A percentile compares a stretch with the other conserved stretches of the same genome.
These are phyloP conservation scores for Aurelia sp. DNA, from an alignment of 30 jellyfish, hydroid and myxozoan species.

Conservation along the genomic window DNA sequence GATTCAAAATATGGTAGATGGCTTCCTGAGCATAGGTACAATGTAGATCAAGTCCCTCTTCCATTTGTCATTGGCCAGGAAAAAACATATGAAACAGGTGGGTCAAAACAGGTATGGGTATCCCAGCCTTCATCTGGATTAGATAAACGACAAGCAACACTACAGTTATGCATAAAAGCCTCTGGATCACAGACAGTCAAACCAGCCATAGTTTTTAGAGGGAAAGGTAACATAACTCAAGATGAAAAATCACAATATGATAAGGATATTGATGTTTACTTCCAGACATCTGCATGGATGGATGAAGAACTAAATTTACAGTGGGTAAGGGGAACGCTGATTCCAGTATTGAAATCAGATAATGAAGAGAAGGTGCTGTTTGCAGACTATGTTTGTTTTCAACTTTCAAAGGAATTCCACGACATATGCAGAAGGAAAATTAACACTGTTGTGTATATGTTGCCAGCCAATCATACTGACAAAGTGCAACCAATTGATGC, in stretches of 20 bases:
- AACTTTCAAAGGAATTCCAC: constrained; percentile 31
- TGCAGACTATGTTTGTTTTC: constrained; percentile 37
- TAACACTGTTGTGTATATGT: constrained; percentile 26
- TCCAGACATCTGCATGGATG: constrained; percentile 54
- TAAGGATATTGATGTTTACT: constrained; percentile 54
- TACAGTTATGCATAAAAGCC: constrained; percentile 39
- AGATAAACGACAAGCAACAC: constrained; percentile 53
- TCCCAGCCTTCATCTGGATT: constrained; percentile 53
- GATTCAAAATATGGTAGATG: constrained; percentile 41
- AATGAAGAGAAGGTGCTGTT: constrained; percentile 23
- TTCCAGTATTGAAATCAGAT: constrained; percentile 36
- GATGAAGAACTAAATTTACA: constrained; percentile 29
- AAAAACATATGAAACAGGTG: constrained; percentile 24
- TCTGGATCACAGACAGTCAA: constrained; percentile 24
- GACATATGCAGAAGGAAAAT: constrained; percentile 6
- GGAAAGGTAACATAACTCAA: constrained; percentile 39
- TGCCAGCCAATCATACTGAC: constrained; percentile 34
- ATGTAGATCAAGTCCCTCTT: constrained; percentile 46
- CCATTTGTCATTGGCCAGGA: constrained; percentile 48
- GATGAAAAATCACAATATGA: constrained; percentile 38
- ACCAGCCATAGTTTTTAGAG: constrained; percentile 59
- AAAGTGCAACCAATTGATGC: constrained; percentile 28
- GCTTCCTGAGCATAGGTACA: constrained; percentile 47
- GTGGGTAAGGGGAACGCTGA: constrained; percentile 44
- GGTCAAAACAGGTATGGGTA: constrained; percentile 59